Conservation (phyloP, 2,797 vertebrate genomes). For the Squalus acanthias region DNA sequence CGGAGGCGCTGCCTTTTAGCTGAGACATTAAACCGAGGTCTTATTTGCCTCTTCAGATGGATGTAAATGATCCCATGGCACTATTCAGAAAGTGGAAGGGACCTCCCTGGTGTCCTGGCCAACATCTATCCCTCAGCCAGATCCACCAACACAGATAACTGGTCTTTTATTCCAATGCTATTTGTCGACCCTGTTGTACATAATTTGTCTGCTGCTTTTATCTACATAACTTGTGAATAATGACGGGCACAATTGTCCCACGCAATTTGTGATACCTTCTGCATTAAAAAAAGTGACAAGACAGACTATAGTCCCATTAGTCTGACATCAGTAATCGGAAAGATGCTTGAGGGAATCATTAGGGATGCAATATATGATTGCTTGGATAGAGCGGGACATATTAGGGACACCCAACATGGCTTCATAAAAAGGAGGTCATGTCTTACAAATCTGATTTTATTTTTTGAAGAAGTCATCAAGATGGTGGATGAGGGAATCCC, state of each 20-base stretch:
- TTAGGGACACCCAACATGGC: neutral
- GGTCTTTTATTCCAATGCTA: neutral
- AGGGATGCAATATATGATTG: neutral
- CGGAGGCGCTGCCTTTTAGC: neutral
- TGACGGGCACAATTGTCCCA: neutral
- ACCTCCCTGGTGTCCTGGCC: neutral
- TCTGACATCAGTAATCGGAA: neutral
- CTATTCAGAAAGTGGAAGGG: neutral
- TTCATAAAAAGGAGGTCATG: too few species aligned
- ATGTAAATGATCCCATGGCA: neutral
- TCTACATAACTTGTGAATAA: neutral
- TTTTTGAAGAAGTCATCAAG: too few species aligned
- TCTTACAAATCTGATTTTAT: too few species aligned
- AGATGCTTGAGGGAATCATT: neutral
- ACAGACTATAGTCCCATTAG: neutral
- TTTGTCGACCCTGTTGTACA: neutral
- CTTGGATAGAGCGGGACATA: neutral
- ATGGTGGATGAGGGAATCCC: too few species aligned
- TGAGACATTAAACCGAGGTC: neutral
- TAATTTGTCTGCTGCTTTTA: neutral
- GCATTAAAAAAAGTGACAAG: neutral
- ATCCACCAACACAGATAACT: neutral
- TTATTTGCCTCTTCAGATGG: neutral
- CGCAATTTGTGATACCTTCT: neutral
- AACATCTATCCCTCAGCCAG: neutral